Base-by-base conservation (phyloP, 2,888 invertebrate species). In the Coelogynopora nodosa region DNA sequence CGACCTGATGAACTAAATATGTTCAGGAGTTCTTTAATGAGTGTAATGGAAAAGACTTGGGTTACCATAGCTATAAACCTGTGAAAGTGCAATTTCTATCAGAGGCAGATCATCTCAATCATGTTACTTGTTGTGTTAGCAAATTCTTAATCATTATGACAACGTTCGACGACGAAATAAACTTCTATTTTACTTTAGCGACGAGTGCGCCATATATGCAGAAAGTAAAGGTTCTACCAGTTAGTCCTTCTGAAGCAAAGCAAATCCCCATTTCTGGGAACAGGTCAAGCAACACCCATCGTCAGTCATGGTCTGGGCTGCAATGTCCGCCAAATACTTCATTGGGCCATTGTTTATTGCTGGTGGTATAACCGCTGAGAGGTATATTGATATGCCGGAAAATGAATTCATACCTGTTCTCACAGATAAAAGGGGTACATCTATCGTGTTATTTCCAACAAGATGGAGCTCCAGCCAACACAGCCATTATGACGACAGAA, bases 91-190 rank as follows among this genome's bases (percentile, higher is more conserved):
- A 82, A 82, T 28, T 28, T 82, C 83, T 82, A 5, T 82, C 83
- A 82, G 2, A 82, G 30, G 83, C 2, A 82, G 83, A 82, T 82
- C 30, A 31, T 27, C 2, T 28, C 5, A 82, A 28, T 27, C 49
- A 2, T 82, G 83, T 82, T 31, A 82, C 30, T 5, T 82, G 83
- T 82, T 82, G 83, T 82, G 49, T n/a, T n/a, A 82, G 5, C 30
- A 82, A 82, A 30, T 82, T 81, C 2, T 82, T 82, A 82, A 82
- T 82, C 83, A 82, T 82, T 82, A 82, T 31, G 23, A 82, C 83
- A 82, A 31, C 83, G 83, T 31, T 82, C 83, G n/a, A 82, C 83
- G 83, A 82, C 83, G 83, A 82, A 82, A 82, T 82, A 81, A 81
- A 81, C 81, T 27, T 49, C 49, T 10, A 49, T 49, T 49, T 28